These are phyloP conservation scores for Setophaga kirtlandii DNA, from an alignment of 2,113 vertebrate species.

Conservation along the genomic window DNA sequence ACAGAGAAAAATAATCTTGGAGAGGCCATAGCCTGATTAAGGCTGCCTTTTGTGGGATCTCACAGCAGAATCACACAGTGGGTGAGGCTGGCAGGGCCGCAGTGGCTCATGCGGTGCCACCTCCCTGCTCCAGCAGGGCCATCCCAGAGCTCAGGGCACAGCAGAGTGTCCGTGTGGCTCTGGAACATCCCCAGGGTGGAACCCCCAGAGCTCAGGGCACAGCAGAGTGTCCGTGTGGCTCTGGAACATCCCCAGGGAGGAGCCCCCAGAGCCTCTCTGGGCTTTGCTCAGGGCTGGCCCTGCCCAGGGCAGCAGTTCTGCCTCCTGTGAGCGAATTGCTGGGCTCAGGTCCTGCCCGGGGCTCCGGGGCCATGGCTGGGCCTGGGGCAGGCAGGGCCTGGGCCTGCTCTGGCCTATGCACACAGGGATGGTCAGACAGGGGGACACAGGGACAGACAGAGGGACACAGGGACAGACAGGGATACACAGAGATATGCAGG, in stretches of 20 bases:
- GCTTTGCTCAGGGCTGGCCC: not conserved
- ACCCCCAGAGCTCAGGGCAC: not conserved
- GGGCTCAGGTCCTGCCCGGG: fast-evolving
- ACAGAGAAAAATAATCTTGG: not conserved
- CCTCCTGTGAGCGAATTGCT: not conserved
- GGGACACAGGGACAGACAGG: no score
- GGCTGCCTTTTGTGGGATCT: not conserved
- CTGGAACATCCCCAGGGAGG: no score
- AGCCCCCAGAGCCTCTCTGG: not conserved
- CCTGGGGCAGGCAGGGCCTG: not conserved
- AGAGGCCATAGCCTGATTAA: not conserved
- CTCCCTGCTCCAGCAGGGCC: not conserved
- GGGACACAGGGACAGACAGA: no score
- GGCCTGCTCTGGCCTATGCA: not conserved
- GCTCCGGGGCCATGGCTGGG: not conserved
- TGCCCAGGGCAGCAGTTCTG: not conserved
- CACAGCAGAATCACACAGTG: not conserved
- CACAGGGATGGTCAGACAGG: not conserved
- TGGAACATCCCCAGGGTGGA: not conserved
- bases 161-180: not conserved
- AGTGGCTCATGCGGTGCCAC: not conserved
- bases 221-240: no score
- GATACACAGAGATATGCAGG: not conserved
- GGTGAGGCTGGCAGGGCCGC: not conserved
- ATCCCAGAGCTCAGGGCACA: not conserved